A percentile compares a stretch with the other conserved stretches of the same genome.
phyloP scores from a whole-genome alignment of 2,113 vertebrate species.

The Dascyllus trimaculatus region DNA sequence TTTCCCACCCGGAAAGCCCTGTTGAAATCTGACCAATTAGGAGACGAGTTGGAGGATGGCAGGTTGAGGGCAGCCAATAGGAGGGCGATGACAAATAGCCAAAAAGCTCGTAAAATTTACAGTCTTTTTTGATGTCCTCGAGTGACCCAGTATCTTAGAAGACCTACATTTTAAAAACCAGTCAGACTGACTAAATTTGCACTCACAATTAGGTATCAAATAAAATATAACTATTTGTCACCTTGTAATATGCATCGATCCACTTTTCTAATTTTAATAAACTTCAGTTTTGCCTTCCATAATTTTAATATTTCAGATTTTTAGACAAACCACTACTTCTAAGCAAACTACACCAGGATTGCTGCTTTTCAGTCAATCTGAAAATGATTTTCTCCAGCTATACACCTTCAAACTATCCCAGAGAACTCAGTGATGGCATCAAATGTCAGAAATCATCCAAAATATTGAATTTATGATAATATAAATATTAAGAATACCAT shows the following conservation, averaged over 20 bases:
- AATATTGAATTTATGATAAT: not conserved
- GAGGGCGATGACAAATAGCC: conserved; percentile 9
- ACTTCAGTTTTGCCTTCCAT: too few species aligned
- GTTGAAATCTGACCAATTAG: conserved; percentile 60
- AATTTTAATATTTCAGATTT: too few species aligned
- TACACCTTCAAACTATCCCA: too few species aligned
- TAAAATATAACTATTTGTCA: not conserved
- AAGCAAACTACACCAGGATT: too few species aligned
- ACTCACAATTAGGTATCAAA: not conserved
- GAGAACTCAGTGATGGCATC: too few species aligned
- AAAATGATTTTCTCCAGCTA: not conserved
- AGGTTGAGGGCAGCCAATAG: conserved; percentile 48
- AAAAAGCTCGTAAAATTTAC: conserved; percentile 1
- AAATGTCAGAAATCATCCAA: not conserved
- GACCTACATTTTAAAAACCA: too few species aligned
- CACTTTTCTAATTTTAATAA: too few species aligned
- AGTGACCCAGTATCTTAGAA: conserved; percentile 37
- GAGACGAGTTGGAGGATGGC: not conserved
- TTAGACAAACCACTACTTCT: too few species aligned
- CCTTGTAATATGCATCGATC: too few species aligned
- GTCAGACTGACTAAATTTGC: not conserved
- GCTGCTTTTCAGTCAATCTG: not conserved
- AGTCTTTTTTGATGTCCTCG: conserved; percentile 53
- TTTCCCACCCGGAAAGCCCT: conserved; percentile 33
- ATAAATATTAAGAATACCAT: not conserved